phyloP scores from a whole-genome alignment of 1,140 invertebrate species.

The Reticulitermes speratus region DNA sequence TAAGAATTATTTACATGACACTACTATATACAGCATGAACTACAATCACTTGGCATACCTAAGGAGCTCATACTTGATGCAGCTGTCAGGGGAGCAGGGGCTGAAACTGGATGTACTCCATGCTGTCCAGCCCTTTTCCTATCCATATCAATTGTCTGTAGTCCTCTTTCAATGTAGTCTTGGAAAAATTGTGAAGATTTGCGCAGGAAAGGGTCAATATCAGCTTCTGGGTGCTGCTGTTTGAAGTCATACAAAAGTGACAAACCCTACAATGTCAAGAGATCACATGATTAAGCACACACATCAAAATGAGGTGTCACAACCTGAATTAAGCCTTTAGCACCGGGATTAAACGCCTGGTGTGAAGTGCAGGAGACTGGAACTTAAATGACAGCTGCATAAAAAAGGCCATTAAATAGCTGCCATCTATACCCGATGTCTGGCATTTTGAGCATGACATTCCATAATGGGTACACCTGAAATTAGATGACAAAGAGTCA shows the following conservation, averaged over 20 bases:
- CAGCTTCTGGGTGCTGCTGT: conserved; percentile 84
- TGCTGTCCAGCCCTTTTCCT: conserved; percentile 35
- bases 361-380: too few species aligned
- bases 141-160: conserved; percentile 73
- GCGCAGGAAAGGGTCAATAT: conserved; percentile 86
- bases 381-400: too few species aligned
- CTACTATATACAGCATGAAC: too few species aligned
- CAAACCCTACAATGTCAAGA: conserved; percentile 59
- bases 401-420: too few species aligned
- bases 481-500: too few species aligned
- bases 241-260: conserved; percentile 87
- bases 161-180: conserved; percentile 85
- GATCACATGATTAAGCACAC: background rate
- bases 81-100: background rate
- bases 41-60: background rate
- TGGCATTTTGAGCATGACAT: too few species aligned
- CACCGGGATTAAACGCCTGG: too few species aligned
- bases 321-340: background rate
- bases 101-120: background rate
- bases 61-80: conserved; percentile 20
- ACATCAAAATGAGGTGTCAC: background rate
- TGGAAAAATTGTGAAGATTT: conserved; percentile 90
- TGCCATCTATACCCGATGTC: too few species aligned
- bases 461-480: too few species aligned
- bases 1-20: too few species aligned